Base-by-base conservation (phyloP, 2,113 vertebrate genomes). In the Coregonus clupeaformis region DNA sequence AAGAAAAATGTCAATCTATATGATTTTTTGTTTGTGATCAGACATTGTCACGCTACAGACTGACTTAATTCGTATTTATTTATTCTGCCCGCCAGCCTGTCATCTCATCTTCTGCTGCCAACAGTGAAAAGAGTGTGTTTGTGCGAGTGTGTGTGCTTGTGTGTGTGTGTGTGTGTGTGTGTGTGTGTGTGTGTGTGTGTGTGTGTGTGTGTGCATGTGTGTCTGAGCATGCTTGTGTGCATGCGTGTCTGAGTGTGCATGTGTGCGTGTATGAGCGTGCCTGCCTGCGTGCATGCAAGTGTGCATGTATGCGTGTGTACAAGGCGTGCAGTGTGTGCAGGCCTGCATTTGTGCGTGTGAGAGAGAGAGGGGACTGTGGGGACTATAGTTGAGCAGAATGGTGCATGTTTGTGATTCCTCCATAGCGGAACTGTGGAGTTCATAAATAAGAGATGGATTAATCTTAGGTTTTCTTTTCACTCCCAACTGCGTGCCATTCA, bases 51-150 rank as follows among this genome's bases (percentile, higher is more conserved):
- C 70, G 71, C 66, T 52, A 59, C n/a, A 57, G 5, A 5, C 52
- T 75, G 78, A 82, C 83, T 80, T 32, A 63, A 63, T 52, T 83
- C 67, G 78, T 68, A 84, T 84, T 81, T 12, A 0, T 76, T 57
- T 75, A 3, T 11, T 73, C 73, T 47, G 30, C 68, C 77, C 69
- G 69, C 24, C 79, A 3, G 57, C 3, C 1, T 75, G 77, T 79
- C 72, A 74, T 82, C 72, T 85, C 83, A 85, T 82, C 80, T 12
- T 77, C 72, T n/a, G 55, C 45, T 47, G 25, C 4, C 47, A 52
- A 52, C 47, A 52, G 47, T 52, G 14, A 52, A 52, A 52, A 42
- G 1, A 42, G 7, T 36, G 32, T 36, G 36, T 42, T 6, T 32
- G 32, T 32, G 32, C 6, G 30, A 9, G 36, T 9, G 36, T 42